These are phyloP conservation scores for Tarsius wallacei DNA, from an alignment of 2,797 vertebrate species.

Conservation along the genomic window DNA sequence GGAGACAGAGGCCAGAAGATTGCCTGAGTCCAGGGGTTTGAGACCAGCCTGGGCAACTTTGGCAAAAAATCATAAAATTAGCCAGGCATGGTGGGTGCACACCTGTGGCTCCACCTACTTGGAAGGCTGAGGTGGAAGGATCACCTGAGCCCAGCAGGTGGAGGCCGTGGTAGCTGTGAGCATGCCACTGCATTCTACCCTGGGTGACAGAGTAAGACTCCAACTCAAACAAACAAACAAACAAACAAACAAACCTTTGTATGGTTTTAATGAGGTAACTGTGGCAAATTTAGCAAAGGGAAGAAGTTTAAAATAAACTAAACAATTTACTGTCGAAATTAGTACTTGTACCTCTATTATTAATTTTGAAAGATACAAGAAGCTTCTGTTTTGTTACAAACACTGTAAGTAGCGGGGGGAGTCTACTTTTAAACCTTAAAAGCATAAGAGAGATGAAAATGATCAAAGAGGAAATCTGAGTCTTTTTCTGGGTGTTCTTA, in stretches of 20 bases:
- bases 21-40: too few relatives aligned
- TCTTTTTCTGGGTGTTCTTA: background rate
- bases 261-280: conserved; percentile 19
- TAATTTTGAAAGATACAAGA: background rate
- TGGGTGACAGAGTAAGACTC: too few relatives aligned
- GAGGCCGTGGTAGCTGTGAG: too few relatives aligned
- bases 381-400: background rate
- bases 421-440: background rate
- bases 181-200: too few relatives aligned
- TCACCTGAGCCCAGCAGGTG: too few relatives aligned
- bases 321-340: background rate
- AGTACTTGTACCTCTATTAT: background rate
- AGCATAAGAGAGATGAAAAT: background rate
- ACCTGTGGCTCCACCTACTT: too few relatives aligned
- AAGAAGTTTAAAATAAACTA: background rate
- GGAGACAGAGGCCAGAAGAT: too few relatives aligned
- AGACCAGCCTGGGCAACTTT: too few relatives aligned
- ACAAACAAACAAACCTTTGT: background rate
- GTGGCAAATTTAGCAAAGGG: conserved; percentile 3
- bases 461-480: background rate
- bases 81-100: too few relatives aligned
- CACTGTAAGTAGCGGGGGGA: background rate
- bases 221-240: too few relatives aligned
- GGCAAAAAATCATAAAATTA: too few relatives aligned
- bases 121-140: too few relatives aligned